Evolutionary conservation across 1,140 invertebrate genomes (phyloP).

Genomic region (Triops longicaudatus): DNA sequence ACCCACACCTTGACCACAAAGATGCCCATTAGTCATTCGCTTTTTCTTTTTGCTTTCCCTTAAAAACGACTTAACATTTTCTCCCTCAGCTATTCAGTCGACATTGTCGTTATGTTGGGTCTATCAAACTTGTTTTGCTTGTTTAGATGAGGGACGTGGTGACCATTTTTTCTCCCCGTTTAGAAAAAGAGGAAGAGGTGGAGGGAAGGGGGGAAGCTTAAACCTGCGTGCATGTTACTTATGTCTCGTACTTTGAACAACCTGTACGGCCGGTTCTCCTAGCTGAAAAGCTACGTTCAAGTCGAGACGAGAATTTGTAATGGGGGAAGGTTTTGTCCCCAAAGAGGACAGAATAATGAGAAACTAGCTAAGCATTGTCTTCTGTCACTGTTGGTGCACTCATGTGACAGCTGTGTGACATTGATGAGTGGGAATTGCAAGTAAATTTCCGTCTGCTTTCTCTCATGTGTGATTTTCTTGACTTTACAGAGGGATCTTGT

Average conservation of each 20-base stretch:
- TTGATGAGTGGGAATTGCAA: slow-evolving; percentile 8
- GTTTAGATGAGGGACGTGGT: background rate
- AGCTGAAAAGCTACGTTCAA: background rate
- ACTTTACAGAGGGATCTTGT: slow-evolving; percentile 79
- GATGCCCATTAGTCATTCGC: slow-evolving; percentile 11
- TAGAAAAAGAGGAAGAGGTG: background rate
- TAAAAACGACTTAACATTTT: background rate
- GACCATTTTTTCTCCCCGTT: background rate
- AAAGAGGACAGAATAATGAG: slow-evolving; percentile 1
- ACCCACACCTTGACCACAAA: slow-evolving; percentile 14
- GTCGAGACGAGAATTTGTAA: background rate
- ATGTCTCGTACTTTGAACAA: background rate
- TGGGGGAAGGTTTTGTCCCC: background rate
- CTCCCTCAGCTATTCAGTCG: background rate
- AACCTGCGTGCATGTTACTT: background rate
- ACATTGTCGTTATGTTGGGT: background rate
- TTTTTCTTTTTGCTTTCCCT: background rate
- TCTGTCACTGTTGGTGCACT: slow-evolving; percentile 7
- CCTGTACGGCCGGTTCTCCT: background rate
- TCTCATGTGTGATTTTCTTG: slow-evolving; percentile 31
- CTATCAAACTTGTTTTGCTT: background rate
- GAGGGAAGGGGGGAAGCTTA: background rate
- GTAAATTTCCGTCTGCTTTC: background rate
- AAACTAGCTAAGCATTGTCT: slow-evolving; percentile 7
- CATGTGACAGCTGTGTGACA: slow-evolving; percentile 1